Base-by-base conservation (phyloP, 2,888 invertebrate genomes). In the Dryobotodes eremita region DNA sequence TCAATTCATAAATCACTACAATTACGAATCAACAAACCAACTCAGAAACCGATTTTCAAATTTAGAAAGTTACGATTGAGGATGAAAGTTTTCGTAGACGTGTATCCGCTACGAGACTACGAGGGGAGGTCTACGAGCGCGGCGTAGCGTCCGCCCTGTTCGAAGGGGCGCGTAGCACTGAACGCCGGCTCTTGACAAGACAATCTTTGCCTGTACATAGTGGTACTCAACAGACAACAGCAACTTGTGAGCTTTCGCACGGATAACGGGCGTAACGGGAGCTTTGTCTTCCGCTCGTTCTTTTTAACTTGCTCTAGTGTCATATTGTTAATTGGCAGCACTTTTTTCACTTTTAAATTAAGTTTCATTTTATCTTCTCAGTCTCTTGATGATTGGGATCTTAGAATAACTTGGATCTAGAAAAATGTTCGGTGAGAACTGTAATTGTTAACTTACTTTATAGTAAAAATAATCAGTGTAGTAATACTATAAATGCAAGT, bases 141-240 rank as follows among this genome's bases (percentile, higher is more conserved):
- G 91, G 92, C 92, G 94, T 93, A 92, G 92, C 96, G 96, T 94
- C 95, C 95, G 94, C 92, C 91, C 94, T 80, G 93, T 88, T 77
- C 92, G 93, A 95, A 93, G 94, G 92, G 94, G 93, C 94, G 94
- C 93, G 93, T 93, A 92, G 93, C 92, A 96, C 96, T 96, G 96
- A 95, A 92, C 94, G 89, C 89, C 86, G 87, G 90, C 94, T 93
- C 95, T 94, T 95, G 94, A 95, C 96, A 94, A 96, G 96, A 96
- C 96, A 96, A 96, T 96, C 95, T 96, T 96, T 95, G 93, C 93
- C 92, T 90, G 93, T 93, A 93, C 91, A 90, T 90, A 93, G 94
- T 94, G 92, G 93, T 94, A 93, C 95, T 94, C 93, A 89, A 93
- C 92, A 94, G 94, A 95, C 93, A 95, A 95, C 95, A 89, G 88